Conservation (phyloP, 2,888 invertebrate genomes). For the Ctenicera cuprea region DNA sequence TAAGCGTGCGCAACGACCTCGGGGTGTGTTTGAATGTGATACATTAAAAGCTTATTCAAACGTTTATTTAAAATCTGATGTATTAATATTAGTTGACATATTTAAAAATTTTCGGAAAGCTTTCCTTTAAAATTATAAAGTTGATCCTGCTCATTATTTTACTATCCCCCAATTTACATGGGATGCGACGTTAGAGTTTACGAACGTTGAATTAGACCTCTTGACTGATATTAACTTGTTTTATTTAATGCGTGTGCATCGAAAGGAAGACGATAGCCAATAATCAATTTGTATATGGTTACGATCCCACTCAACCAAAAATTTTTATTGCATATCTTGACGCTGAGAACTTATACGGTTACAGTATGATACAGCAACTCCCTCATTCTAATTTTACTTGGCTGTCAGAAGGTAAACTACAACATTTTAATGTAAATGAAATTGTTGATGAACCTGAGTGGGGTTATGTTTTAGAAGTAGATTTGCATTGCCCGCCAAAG, state of each 20-base stretch:
- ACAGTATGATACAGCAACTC: constrained; percentile 2
- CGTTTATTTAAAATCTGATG: too few relatives aligned
- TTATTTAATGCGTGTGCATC: neutral
- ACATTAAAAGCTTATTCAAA: too few relatives aligned
- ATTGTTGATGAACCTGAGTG: neutral
- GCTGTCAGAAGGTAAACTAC: constrained; percentile 5
- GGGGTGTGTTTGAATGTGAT: too few relatives aligned
- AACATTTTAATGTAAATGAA: neutral
- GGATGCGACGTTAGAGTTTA: constrained; percentile 29
- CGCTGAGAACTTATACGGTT: neutral
- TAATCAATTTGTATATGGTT: neutral
- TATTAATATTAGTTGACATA: too few relatives aligned
- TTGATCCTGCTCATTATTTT: constrained; percentile 9
- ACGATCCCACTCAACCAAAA: neutral
- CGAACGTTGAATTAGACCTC: constrained; percentile 2
- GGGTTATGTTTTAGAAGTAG: too few relatives aligned
- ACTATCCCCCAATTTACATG: constrained; percentile 15
- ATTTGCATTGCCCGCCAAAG: too few relatives aligned
- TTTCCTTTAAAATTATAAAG: too few relatives aligned
- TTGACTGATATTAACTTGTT: neutral
- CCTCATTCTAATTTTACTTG: constrained; percentile 19
- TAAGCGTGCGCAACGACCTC: too few relatives aligned
- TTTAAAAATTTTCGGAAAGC: too few relatives aligned
- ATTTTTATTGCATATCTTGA: neutral
- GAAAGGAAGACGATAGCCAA: neutral